A percentile compares a stretch with the other conserved stretches of the same genome.
Evolutionary conservation across 2,113 vertebrate species (phyloP).

Genomic region (Ancistrus triradiatus): DNA sequence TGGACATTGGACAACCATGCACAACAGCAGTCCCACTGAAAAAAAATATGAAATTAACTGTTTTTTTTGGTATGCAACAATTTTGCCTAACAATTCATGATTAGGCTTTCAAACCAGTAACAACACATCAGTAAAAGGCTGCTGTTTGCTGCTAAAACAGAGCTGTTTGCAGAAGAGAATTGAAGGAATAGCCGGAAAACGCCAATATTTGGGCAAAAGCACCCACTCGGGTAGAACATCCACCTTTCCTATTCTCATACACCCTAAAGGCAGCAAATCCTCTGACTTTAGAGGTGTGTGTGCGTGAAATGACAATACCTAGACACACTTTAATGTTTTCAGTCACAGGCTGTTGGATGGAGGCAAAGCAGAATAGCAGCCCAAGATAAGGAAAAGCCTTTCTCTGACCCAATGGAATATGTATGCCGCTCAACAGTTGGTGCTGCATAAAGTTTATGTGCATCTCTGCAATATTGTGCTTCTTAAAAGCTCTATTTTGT

Average conservation of each 20-base stretch:
- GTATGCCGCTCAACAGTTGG: constrained; percentile 39
- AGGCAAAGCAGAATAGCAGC: constrained; percentile 50
- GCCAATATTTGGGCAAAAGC: neutral
- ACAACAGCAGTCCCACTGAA: too few species aligned
- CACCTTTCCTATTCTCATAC: constrained; percentile 46
- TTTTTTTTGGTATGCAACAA: too few species aligned
- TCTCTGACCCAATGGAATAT: constrained; percentile 54
- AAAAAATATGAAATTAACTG: too few species aligned
- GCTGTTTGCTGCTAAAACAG: too few species aligned
- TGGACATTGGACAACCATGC: too few species aligned
- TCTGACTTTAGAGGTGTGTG: constrained; percentile 24
- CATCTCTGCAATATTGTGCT: constrained; percentile 47
- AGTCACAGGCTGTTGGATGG: constrained; percentile 57
- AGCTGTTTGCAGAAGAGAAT: neutral
- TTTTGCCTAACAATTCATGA: too few species aligned
- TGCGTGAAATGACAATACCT: constrained; percentile 57
- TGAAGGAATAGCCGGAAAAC: neutral
- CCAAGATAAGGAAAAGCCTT: constrained; percentile 57
- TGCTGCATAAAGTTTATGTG: constrained; percentile 53
- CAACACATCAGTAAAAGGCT: too few species aligned
- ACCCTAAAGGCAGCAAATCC: constrained; percentile 57
- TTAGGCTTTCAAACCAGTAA: neutral
- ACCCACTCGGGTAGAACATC: constrained; percentile 10
- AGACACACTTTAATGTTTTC: constrained; percentile 58
- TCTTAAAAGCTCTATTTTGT: constrained; percentile 46